Evolutionary conservation across 1,140 invertebrate genomes (phyloP).

Genomic region (Polyergus mexicanus): DNA sequence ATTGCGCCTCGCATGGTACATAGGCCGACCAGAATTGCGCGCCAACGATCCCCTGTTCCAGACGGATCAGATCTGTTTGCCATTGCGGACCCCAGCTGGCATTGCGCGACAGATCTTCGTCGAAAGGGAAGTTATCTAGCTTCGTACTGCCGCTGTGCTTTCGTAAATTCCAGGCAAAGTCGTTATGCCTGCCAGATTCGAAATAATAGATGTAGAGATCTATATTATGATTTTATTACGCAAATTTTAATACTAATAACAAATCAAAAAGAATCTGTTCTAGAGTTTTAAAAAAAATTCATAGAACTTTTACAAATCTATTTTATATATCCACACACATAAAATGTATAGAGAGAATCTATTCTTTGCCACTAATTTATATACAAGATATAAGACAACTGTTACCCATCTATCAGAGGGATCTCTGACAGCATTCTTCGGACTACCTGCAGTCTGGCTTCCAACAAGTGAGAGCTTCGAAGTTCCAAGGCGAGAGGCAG

Average conservation of each 20-base stretch:
- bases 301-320: constrained; percentile 17
- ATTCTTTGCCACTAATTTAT: constrained; percentile 13
- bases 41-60: constrained; percentile 87
- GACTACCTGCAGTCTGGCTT: constrained; percentile 88
- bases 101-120: constrained; percentile 88
- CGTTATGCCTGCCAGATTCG: constrained; percentile 89
- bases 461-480: constrained; percentile 87
- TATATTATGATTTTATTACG: no score
- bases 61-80: constrained; percentile 88
- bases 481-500: constrained; percentile 88
- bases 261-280: not conserved
- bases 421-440: constrained; percentile 87
- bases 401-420: constrained; percentile 87
- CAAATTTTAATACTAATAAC: not conserved
- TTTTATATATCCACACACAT: not conserved
- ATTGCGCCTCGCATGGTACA: constrained; percentile 93
- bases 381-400: constrained; percentile 7
- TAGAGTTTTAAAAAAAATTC: not conserved
- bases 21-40: constrained; percentile 96
- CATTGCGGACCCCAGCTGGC: constrained; percentile 82
- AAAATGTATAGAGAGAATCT: not conserved
- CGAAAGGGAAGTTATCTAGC: constrained; percentile 90
- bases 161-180: constrained; percentile 94
- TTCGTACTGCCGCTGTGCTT: constrained; percentile 91
- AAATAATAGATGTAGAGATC: not conserved